Evolutionary conservation across 1,140 invertebrate genomes (phyloP), one percentile per base, ranked within the genome.

Genomic region (Drosophila pseudoobscura): DNA sequence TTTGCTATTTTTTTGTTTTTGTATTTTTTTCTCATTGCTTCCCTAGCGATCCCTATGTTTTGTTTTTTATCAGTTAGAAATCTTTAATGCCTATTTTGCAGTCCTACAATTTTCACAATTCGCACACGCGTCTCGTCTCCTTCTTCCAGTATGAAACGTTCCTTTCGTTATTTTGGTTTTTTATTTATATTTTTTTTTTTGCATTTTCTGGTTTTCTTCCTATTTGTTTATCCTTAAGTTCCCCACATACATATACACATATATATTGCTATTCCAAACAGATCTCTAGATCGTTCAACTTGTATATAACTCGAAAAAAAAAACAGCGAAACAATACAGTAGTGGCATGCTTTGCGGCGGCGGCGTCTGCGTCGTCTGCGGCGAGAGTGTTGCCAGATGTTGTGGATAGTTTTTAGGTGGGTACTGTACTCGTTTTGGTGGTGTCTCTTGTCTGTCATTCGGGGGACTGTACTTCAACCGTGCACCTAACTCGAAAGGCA

Each of bases 51-150:
- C 15, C 31, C 53, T 52, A 54, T 45, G 49, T 74, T 79, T 74
- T 62, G 49, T 74, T 79, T 74, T 62, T 75, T 79, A 74, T 79
- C 62, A 69, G 51, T 79, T 74, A 68, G 44, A 62, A 78, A 68
- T 68, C 49, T 57, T 69, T 64, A 75, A 68, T 79, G 70, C 64
- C 58, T 74, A 60, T 63, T 74, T 63, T 75, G 76, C 76, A 79
- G 77, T 79, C 77, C 77, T 79, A 79, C 58, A 51, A 70, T 60
- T 74, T 69, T 62, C 54, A 63, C 54, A 45, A 22, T 46, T 53
- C 35, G 35, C 11, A 13, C 35, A 13, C 11, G 35, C 35, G 35
- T 39, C 35, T 39, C 11, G 11, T 39, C 35, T 39, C 35, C 11
- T 5, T 39, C 11, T 39, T 39, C 35, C 35, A 57, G 75, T 73